Base-by-base conservation (phyloP, 2,113 vertebrate genomes). In the Corythaeola cristata region DNA sequence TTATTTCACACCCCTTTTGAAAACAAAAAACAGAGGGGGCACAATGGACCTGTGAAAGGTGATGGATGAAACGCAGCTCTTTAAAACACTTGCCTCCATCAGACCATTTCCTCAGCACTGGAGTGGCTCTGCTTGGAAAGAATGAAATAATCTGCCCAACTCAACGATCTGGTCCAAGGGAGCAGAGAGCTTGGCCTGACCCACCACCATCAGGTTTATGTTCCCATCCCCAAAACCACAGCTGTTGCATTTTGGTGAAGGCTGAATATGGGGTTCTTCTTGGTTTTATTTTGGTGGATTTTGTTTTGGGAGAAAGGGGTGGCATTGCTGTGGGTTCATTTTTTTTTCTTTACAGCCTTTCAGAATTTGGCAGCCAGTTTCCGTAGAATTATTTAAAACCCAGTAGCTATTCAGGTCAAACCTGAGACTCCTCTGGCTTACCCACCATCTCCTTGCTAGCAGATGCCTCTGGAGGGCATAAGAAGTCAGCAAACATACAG, bases 1-100 rank as follows among this genome's bases (percentile, higher is more conserved):
- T 92, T 92, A 56, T 81, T 93, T 94, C 75, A 91, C 55, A 86
- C 20, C 19, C 45, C 21, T 92, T 96, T 79, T 67, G 45, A 94
- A 96, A 96, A 85, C 81, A 93, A 79, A 96, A 86, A 47, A 45
- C 69, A 84, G n/a, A 84, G 60, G 67, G 20, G 19, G 23, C 44
- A 85, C 84, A 96, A 75, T 52, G 33, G 68, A 85, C 78, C 66
- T 60, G 27, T 89, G 87, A 92, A 87, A 95, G 69, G 72, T 2
- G 0, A 50, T 33, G 32, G 67, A 84, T 69, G 58, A 91, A 75
- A 63, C 2, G 3, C 18, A 79, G 45, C 32, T 85, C 63, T 85
- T 79, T n/a, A 56, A 66, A 80, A 88, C 19, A 60, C 3, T 32
- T 41, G 63, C n/a, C 17, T 41, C 41, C 35, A 85, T 14, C 52